Conservation (phyloP, 2,113 vertebrate species). For the Cavia porcellus region DNA sequence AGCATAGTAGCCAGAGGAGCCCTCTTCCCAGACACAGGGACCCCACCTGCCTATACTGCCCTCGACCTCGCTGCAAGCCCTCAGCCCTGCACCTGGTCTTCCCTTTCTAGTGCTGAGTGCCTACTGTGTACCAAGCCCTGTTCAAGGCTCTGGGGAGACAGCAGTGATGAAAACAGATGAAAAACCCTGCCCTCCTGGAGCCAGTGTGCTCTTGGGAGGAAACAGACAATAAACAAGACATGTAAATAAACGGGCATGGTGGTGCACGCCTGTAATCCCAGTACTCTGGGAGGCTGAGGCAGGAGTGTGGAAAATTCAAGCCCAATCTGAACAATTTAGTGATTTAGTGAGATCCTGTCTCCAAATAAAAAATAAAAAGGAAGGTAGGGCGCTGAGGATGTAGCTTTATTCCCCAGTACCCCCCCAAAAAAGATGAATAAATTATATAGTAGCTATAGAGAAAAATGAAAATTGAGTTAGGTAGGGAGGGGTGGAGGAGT, state of each 20-base stretch:
- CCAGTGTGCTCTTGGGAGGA: not conserved
- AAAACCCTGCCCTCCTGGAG: not conserved
- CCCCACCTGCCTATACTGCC: not conserved
- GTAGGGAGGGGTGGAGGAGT: not conserved
- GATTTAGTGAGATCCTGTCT: not conserved
- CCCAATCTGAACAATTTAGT: not conserved
- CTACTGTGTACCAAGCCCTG: not conserved
- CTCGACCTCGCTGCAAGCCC: not conserved
- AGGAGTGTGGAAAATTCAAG: not conserved
- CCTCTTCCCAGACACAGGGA: not conserved
- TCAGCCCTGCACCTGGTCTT: not conserved
- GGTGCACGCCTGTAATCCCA: not conserved
- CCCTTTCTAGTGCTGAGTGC: not conserved
- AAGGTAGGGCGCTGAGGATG: not conserved
- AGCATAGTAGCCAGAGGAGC: not conserved
- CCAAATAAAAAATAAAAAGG: not conserved
- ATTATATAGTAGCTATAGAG: not conserved
- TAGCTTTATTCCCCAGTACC: not conserved
- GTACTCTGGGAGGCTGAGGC: not conserved
- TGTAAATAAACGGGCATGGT: not conserved
- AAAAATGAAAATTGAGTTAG: not conserved
- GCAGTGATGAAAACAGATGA: not conserved
- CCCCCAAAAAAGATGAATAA: not conserved
- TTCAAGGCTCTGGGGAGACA: not conserved
- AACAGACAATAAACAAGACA: not conserved